Evolutionary conservation across 2,797 vertebrate species (phyloP), one percentile per base, ranked within the genome.

Genomic region (Eospalax fontanierii): DNA sequence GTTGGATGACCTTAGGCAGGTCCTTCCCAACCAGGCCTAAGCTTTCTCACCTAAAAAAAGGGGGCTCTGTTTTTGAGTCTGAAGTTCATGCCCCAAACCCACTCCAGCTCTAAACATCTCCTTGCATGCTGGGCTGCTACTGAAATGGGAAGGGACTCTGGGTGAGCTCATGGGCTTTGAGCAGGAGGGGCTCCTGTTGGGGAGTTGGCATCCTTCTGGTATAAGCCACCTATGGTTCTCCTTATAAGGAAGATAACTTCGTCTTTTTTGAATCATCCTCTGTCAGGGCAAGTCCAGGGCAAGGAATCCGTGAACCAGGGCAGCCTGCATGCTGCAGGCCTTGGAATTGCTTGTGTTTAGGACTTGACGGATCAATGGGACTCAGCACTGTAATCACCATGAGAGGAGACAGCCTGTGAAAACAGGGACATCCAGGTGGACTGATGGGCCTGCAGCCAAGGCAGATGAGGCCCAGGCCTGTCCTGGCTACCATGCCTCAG

Each of bases 221-320:
- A 63, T 71, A 92, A 54, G 24, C 4, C 61, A 81, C 43, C 0
- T 1, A 66, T 43, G 46, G 30, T 30, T 91, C 35, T 70, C 88
- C 57, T 63, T 87, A 68, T 76, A 73, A 91, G 57, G 33, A 96
- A 70, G 46, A 76, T 59, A 24, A 89, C 87, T 78, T 10, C 46
- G 54, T 68, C 73, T 61, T 78, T 81, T 66, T 40, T 40, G 10
- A 59, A 71, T 73, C 24, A 19, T 76, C 6, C 4, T 74, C 66
- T 78, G 33, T 80, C 38, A 22, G 35, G 68, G 57, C 18, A 82
- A 75, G 71, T 43, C 26, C 35, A 43, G 74, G 66, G 57, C 79
- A 50, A 78, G 66, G 54, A 87, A 61, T 38, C 50, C 21, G 4
- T 40, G 76, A 84, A 57, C 35, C 85, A 40, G 35, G n/a, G 40